Base-by-base conservation (phyloP, 1,140 invertebrate genomes). In the Rhyzopertha dominica region DNA sequence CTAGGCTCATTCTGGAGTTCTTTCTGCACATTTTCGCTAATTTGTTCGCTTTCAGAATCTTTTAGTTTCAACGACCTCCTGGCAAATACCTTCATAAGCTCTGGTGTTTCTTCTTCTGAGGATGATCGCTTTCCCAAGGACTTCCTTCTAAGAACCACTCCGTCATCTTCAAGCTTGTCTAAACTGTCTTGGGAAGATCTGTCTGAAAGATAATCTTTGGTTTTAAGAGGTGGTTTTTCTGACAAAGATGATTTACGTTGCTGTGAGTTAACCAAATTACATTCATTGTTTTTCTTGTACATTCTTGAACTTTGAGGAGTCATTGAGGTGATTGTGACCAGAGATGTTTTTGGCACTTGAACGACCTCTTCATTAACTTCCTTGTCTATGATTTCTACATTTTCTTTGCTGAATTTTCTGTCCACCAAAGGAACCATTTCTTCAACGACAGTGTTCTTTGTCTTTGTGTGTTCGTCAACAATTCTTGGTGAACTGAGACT, bases 61-160 rank as follows among this genome's bases (percentile, higher is more conserved):
- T 82, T 84, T 3, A 85, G 63, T 66, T 87, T 87, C 1, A 87
- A 67, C 2, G 85, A 87, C 40, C 84, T 67, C 25, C 85, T 67
- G 0, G 84, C 84, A 61, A 87, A 87, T 0, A 87, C 85, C 69
- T 86, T 85, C 74, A 87, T 80, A 17, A 87, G 62, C 62, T 87
- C 85, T 0, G 83, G 83, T n/a, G n/a, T n/a, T 62, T 84, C 81
- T 29, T 83, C 79, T 39, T 83, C 80, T 19, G 60, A 53, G 65
- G 69, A 47, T 51, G 63, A 53, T 37, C 63, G 58, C 45, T 71
- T 74, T 63, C 56, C 65, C 66, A 38, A 70, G 40, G 65, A 79
- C 68, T 73, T 81, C 65, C 66, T 78, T 59, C 63, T 73, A 64
- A 74, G 65, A 62, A 72, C 74, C 51, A 71, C 73, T 25, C 66